Evolutionary conservation across 2,797 vertebrate species (phyloP), one percentile per base, ranked within the genome.

Genomic region (Pelobates cultripes): DNA sequence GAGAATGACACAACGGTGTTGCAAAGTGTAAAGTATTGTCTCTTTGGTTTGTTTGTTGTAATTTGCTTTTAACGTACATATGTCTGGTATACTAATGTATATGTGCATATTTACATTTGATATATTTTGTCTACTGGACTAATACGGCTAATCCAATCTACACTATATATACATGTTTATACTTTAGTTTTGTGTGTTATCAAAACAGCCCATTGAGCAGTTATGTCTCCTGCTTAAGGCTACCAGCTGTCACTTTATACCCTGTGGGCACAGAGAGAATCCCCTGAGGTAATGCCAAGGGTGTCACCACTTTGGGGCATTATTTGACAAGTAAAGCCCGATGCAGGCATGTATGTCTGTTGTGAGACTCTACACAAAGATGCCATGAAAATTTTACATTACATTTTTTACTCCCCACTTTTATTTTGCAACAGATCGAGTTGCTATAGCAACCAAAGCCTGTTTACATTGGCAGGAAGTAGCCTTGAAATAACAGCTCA

Each of bases 231-330:
- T 68, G 77, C 82, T 75, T 55, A 41, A 43, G 77, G 82, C 71
- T 71, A 83, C 79, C 79, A 83, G 45, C 82, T 83, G 82, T 83
- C 82, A 83, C 67, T 70, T 79, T 79, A 79, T 83, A 71, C 77
- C 77, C 82, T 75, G 76, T 79, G 82, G 82, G 77, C 77, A 79
- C 28, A 79, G n/a, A 83, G 76, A 75, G 57, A 83, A 75, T 43
- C 82, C 82, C 82, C 82, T 79, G 64, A 79, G 82, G 82, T 79
- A 79, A 83, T 83, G 77, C 82, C 77, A 83, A 75, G 72, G 82
- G 82, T 83, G 77, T 83, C 70, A 79, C 67, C 63, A 83, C 77
- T 70, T 70, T 79, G 67, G 64, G 77, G 64, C 77, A 83, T 83
- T 74, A 75, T 70, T 83, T 83, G 82, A 83, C 82, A 79, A 66